Evolutionary conservation across 2,888 invertebrate genomes (phyloP).

Genomic region (Trichogramma evanescens): DNA sequence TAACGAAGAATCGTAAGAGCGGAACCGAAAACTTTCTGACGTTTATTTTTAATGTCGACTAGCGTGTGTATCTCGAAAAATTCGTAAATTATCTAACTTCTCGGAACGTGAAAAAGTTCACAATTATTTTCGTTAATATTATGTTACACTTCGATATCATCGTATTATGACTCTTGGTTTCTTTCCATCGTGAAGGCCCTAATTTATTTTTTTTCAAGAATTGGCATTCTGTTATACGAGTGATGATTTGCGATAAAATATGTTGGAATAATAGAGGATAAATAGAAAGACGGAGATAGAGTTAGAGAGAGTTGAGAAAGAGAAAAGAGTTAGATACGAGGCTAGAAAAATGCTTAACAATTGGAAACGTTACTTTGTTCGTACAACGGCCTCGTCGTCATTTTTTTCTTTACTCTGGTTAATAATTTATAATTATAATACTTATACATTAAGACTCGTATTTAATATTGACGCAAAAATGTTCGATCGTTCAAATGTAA

Average conservation of each 20-base stretch:
- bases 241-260: slow-evolving; percentile 3
- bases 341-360: background rate
- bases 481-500: background rate
- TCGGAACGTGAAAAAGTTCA: no score
- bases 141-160: no score
- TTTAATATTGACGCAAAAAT: background rate
- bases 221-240: background rate
- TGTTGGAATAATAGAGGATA: background rate
- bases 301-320: slow-evolving; percentile 5
- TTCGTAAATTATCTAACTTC: no score
- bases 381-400: background rate
- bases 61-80: no score
- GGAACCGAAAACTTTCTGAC: no score
- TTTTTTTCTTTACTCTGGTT: slow-evolving; percentile 2
- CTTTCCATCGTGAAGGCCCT: background rate
- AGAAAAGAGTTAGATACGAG: slow-evolving; percentile 5
- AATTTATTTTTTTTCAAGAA: background rate
- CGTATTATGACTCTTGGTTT: no score
- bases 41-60: no score
- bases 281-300: background rate
- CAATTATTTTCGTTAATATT: no score
- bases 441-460: background rate
- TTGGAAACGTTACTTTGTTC: background rate
- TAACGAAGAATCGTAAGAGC: no score
- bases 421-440: slow-evolving; percentile 7